Conservation (phyloP, 2,797 vertebrate genomes). For the Falco berigora region DNA sequence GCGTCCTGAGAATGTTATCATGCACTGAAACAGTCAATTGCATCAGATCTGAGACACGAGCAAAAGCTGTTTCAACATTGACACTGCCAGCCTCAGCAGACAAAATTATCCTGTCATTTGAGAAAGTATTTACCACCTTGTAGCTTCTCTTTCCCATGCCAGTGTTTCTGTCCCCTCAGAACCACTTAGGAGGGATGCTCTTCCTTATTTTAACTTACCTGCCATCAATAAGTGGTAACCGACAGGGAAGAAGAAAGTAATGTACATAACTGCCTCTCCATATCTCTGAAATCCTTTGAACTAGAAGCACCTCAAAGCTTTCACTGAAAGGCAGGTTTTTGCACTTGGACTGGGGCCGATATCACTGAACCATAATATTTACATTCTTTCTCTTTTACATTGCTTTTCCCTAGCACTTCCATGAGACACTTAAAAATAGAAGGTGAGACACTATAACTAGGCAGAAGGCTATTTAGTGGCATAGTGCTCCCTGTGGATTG, state of each 20-base stretch:
- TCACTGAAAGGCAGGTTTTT: background rate
- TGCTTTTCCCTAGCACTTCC: slow-evolving; percentile 22
- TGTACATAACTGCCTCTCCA: background rate
- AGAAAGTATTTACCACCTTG: background rate
- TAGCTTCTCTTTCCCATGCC: background rate
- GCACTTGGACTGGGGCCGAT: background rate
- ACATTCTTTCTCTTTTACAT: slow-evolving; percentile 39
- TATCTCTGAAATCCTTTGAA: slow-evolving; percentile 24
- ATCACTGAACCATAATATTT: slow-evolving; percentile 47
- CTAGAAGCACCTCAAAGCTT: slow-evolving; percentile 8
- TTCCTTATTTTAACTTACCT: background rate
- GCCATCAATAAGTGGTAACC: background rate
- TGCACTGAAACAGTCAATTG: background rate
- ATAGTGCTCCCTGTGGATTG: background rate
- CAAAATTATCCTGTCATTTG: background rate
- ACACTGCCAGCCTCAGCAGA: slow-evolving; percentile 1
- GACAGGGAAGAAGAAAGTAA: background rate
- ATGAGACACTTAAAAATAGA: slow-evolving; percentile 23
- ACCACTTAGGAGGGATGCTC: background rate
- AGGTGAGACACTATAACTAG: background rate
- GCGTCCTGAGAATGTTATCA: background rate
- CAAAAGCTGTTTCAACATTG: background rate
- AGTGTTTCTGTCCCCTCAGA: background rate
- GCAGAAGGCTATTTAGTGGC: background rate
- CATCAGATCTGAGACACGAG: background rate